Evolutionary conservation across 2,888 invertebrate species (phyloP).

Genomic region (Caenorhabditis imperialis): DNA sequence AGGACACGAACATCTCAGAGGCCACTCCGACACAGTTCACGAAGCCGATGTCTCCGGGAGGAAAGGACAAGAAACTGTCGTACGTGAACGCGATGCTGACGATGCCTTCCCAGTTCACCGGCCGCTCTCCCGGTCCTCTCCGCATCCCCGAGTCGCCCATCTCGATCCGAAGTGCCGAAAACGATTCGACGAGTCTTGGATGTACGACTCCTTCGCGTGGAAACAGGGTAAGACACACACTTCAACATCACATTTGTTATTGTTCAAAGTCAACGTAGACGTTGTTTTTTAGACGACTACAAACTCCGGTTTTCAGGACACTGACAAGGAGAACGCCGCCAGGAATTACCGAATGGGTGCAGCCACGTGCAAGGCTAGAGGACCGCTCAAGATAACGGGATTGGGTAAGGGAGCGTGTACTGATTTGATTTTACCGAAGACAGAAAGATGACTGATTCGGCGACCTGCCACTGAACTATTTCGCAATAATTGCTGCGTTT

Average conservation of each 20-base stretch:
- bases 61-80: constrained; percentile 59
- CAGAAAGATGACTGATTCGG: neutral
- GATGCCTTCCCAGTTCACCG: constrained; percentile 63
- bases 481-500: constrained; percentile 1
- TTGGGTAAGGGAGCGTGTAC: constrained; percentile 29
- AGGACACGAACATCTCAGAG: constrained; percentile 11
- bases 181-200: constrained; percentile 25
- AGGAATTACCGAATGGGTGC: constrained; percentile 48
- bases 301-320: constrained; percentile 21
- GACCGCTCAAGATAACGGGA: constrained; percentile 50
- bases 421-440: no score
- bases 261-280: constrained; percentile 1
- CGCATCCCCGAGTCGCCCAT: constrained; percentile 25
- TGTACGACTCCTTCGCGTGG: constrained; percentile 28
- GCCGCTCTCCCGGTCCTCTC: constrained; percentile 54
- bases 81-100: constrained; percentile 67
- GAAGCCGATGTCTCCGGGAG: constrained; percentile 59
- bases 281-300: neutral
- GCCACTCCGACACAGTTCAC: constrained; percentile 37
- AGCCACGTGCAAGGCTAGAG: constrained; percentile 46
- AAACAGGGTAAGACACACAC: constrained; percentile 8
- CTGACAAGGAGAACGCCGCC: constrained; percentile 40
- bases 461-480: constrained; percentile 16
- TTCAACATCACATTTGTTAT: constrained; percentile 1
- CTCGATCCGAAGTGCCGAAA: constrained; percentile 18